Evolutionary conservation across 2,888 invertebrate species (phyloP).

Genomic region (Globia sparganii): DNA sequence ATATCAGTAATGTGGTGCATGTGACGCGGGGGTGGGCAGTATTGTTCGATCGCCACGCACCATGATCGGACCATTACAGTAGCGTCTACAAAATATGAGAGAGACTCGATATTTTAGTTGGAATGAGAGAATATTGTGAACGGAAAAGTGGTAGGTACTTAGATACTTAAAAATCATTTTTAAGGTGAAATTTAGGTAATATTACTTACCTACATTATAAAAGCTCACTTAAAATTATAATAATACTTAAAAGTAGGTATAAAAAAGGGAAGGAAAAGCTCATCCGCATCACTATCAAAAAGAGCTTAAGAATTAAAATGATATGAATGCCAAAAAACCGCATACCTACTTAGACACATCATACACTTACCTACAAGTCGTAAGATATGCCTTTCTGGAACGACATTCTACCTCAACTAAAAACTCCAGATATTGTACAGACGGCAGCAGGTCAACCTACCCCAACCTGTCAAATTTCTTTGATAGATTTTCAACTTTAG

Average conservation of each 20-base stretch:
- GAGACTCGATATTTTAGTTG: not conserved
- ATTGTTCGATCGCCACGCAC: slow-evolving; percentile 84
- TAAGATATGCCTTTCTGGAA: not conserved
- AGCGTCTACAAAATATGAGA: slow-evolving; percentile 72
- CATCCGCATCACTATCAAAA: not conserved
- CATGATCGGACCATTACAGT: slow-evolving; percentile 82
- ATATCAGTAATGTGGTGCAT: slow-evolving; percentile 41
- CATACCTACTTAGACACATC: not conserved
- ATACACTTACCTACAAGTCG: not conserved
- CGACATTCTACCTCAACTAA: not conserved
- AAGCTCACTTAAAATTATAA: too few relatives aligned
- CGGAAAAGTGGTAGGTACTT: not conserved
- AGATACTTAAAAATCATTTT: too few relatives aligned
- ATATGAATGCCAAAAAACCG: not conserved
- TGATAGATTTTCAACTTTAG: too few relatives aligned
- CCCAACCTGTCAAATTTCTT: too few relatives aligned
- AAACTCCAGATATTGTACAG: not conserved
- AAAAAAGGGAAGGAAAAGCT: too few relatives aligned
- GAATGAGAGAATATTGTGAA: not conserved
- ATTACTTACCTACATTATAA: too few relatives aligned
- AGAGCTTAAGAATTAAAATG: too few relatives aligned
- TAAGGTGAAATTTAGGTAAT: too few relatives aligned
- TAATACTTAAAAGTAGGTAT: too few relatives aligned
- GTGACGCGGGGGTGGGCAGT: slow-evolving; percentile 70
- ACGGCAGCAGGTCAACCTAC: too few relatives aligned